A percentile compares a stretch with the other conserved stretches of the same genome.
These are phyloP conservation scores for Gasterosteus aculeatus DNA, from an alignment of 2,113 vertebrate species.

Conservation along the genomic window DNA sequence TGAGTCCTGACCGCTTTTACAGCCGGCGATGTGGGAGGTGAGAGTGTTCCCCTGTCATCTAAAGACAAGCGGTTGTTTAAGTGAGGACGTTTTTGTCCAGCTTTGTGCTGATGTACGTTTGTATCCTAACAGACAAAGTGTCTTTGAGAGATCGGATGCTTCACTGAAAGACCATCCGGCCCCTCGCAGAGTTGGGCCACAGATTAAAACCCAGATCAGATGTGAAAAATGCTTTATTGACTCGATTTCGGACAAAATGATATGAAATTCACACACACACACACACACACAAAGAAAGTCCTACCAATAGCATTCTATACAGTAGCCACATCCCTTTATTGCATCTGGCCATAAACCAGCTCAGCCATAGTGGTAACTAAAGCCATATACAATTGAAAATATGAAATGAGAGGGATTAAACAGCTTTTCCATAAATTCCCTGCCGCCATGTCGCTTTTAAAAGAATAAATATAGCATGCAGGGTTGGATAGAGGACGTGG, in stretches of 20 bases:
- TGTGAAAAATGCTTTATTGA: constrained; percentile 1
- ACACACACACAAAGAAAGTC: too few species aligned
- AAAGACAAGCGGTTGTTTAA: background rate
- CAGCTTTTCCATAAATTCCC: background rate
- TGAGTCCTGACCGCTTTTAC: constrained; percentile 1
- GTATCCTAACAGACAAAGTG: background rate
- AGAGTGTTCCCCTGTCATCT: background rate
- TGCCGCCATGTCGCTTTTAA: constrained; percentile 10
- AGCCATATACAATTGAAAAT: background rate
- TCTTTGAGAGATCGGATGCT: constrained; percentile 11
- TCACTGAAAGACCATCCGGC: constrained; percentile 15
- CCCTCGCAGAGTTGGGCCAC: background rate
- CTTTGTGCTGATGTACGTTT: background rate
- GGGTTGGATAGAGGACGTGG: background rate
- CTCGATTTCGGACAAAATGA: background rate
- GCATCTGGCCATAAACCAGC: background rate
- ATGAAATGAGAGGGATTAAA: background rate
- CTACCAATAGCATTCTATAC: background rate
- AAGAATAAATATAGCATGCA: background rate
- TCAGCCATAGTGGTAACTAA: background rate
- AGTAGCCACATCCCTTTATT: background rate
- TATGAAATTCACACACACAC: too few species aligned
- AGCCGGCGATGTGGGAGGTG: background rate
- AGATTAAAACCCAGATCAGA: constrained; percentile 26
- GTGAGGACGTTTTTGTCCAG: background rate